Conservation (phyloP, 1,140 invertebrate genomes). For the Vanessa atalanta region DNA sequence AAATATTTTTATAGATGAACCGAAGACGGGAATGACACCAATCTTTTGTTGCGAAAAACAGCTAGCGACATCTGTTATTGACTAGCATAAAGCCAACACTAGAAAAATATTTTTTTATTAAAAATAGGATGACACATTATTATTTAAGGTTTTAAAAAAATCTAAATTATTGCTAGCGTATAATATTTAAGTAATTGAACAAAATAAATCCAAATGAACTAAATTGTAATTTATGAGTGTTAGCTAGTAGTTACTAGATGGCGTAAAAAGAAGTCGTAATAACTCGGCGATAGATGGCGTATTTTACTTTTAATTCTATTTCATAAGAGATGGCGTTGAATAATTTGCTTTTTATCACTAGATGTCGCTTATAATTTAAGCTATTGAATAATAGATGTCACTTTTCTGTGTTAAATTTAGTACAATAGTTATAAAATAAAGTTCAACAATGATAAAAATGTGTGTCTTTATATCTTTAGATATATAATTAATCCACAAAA, state of each 20-base stretch:
- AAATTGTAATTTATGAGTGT: too few relatives aligned
- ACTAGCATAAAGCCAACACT: conserved; percentile 32
- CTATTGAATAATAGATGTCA: conserved; percentile 40
- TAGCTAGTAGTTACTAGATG: too few relatives aligned
- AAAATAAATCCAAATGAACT: too few relatives aligned
- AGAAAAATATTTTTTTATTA: not conserved
- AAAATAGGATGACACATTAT: too few relatives aligned
- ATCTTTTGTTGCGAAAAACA: not conserved
- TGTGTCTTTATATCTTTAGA: too few relatives aligned
- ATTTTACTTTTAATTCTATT: conserved; percentile 20
- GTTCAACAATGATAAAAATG: too few relatives aligned
- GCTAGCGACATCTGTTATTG: conserved; percentile 40
- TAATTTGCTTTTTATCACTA: not conserved
- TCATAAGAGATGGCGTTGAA: conserved; percentile 11
- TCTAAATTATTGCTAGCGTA: too few relatives aligned
- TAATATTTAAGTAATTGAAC: too few relatives aligned
- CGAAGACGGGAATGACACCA: too few relatives aligned
- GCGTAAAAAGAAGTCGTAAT: not conserved
- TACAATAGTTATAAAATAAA: too few relatives aligned
- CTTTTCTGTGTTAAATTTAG: not conserved
- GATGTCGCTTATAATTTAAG: conserved; percentile 13
- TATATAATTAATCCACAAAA: too few relatives aligned
- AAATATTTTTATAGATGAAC: not conserved
- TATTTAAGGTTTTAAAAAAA: too few relatives aligned
- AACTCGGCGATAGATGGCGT: conserved; percentile 37